Evolutionary conservation across 2,888 invertebrate species (phyloP).

Genomic region (Mechanitis mazaeus): DNA sequence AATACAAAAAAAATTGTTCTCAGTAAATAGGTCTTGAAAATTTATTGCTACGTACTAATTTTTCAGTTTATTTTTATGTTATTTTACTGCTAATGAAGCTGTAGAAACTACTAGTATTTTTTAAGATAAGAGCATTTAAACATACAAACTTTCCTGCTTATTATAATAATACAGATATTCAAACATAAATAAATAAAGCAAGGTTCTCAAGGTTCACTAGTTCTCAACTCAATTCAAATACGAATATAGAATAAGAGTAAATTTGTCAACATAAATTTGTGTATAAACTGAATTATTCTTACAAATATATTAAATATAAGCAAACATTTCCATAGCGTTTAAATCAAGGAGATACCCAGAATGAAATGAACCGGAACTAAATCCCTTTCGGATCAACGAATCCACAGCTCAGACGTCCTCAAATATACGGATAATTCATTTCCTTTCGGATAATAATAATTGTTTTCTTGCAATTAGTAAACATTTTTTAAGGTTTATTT

Average conservation of each 20-base stretch:
- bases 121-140: too few relatives aligned
- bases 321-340: conserved; percentile 20
- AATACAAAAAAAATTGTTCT: too few relatives aligned
- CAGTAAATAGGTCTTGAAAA: too few relatives aligned
- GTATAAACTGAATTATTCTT: not conserved
- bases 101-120: too few relatives aligned
- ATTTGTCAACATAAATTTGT: not conserved
- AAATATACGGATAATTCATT: conserved; percentile 5
- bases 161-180: too few relatives aligned
- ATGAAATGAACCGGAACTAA: conserved; percentile 25
- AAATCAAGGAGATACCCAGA: conserved; percentile 20
- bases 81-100: too few relatives aligned
- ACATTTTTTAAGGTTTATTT: not conserved
- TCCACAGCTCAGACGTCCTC: conserved; percentile 10
- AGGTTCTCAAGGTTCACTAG: too few relatives aligned
- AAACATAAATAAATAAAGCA: too few relatives aligned
- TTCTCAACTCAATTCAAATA: too few relatives aligned
- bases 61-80: too few relatives aligned
- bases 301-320: conserved; percentile 7
- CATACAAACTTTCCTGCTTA: too few relatives aligned
- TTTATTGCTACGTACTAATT: too few relatives aligned
- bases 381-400: conserved; percentile 23
- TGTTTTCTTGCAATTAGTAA: not conserved
- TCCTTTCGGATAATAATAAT: conserved; percentile 1
- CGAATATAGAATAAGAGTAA: not conserved